Conservation (phyloP, 2,888 invertebrate genomes). For the Argyra leucocephala region DNA sequence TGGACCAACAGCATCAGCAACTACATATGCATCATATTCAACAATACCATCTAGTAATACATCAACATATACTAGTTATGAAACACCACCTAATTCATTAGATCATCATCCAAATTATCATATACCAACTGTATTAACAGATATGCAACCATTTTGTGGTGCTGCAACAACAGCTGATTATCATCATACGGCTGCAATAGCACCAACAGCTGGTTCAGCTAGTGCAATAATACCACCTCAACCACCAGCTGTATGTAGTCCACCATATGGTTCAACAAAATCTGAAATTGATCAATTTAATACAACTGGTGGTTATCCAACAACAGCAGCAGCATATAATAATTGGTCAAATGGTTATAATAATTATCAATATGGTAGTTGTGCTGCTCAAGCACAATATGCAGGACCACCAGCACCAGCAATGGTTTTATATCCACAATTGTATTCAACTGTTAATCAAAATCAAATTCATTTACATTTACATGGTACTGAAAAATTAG, state of each 20-base stretch:
- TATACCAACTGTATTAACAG: slow-evolving; percentile 50
- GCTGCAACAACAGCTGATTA: slow-evolving; percentile 41
- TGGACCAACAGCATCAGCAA: slow-evolving; percentile 46
- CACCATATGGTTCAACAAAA: slow-evolving; percentile 33
- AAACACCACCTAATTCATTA: slow-evolving; percentile 30
- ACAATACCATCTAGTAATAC: slow-evolving; percentile 30
- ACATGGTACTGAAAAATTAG: slow-evolving; percentile 57
- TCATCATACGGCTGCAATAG: slow-evolving; percentile 29
- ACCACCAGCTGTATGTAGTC: slow-evolving; percentile 31
- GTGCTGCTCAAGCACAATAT: slow-evolving; percentile 38
- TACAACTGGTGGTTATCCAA: slow-evolving; percentile 29
- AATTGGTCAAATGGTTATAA: slow-evolving; percentile 55
- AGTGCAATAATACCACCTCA: slow-evolving; percentile 30
- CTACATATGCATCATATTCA: slow-evolving; percentile 50
- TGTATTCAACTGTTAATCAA: slow-evolving; percentile 76
- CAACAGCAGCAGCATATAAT: slow-evolving; percentile 38
- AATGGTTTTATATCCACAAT: slow-evolving; percentile 67
- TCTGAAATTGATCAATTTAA: slow-evolving; percentile 38
- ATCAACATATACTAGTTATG: slow-evolving; percentile 49
- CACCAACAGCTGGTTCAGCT: slow-evolving; percentile 29
- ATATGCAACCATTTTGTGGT: slow-evolving; percentile 45
- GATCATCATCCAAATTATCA: slow-evolving; percentile 48
- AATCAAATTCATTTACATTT: slow-evolving; percentile 77
- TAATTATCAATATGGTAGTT: slow-evolving; percentile 56
- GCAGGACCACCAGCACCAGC: slow-evolving; percentile 45